Percentiles rank a stretch among this genome's conserved stretches.
These are phyloP conservation scores for Chaetogeoica ovagalla DNA, from an alignment of 2,888 invertebrate species.

Conservation along the genomic window DNA sequence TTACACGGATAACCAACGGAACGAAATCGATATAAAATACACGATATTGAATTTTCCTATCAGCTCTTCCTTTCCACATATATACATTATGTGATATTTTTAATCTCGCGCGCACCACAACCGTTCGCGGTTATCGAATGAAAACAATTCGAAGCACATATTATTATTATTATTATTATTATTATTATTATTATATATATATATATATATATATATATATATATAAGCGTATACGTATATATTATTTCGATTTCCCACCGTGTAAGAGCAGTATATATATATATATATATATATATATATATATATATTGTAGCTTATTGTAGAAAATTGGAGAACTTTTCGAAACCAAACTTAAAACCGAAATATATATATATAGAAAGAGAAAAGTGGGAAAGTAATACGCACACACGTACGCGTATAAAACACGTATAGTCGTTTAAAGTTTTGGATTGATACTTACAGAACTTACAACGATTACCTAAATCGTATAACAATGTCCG, in stretches of 20 bases:
- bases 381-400: slow-evolving; percentile 25
- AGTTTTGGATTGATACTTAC: slow-evolving; percentile 45
- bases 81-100: background rate
- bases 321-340: slow-evolving; percentile 26
- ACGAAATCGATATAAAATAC: too few relatives aligned
- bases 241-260: slow-evolving; percentile 3
- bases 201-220: too few relatives aligned
- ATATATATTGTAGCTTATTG: slow-evolving; percentile 9
- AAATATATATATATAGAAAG: slow-evolving; percentile 19
- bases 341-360: slow-evolving; percentile 29
- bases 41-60: too few relatives aligned
- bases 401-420: background rate
- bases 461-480: slow-evolving; percentile 41
- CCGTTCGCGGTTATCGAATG: background rate
- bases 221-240: slow-evolving; percentile 4
- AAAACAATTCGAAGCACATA: background rate
- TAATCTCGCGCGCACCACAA: background rate
- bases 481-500: slow-evolving; percentile 39
- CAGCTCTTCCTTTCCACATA: too few relatives aligned
- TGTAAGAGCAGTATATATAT: too few relatives aligned
- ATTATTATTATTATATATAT: too few relatives aligned
- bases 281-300: too few relatives aligned
- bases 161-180: too few relatives aligned
- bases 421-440: slow-evolving; percentile 24
- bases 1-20: too few relatives aligned